phyloP scores from a whole-genome alignment of 1,140 invertebrate genomes.

The Bicyclus anynana region DNA sequence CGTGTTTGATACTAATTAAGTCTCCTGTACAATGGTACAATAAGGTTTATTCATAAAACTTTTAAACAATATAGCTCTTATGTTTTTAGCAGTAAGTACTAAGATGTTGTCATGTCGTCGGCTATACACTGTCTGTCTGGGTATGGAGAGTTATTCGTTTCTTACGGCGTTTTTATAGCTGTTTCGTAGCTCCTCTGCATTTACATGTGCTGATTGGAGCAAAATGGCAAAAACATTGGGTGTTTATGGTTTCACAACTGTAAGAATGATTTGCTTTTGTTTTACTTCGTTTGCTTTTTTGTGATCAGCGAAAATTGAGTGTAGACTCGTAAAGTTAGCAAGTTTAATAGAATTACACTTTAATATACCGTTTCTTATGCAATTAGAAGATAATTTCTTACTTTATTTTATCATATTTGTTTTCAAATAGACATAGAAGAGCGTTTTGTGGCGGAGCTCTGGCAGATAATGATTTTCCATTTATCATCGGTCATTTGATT shows the following conservation, averaged over 20 bases:
- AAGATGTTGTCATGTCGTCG: slow-evolving; percentile 15
- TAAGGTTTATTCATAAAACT: slow-evolving; percentile 3
- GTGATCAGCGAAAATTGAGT: not conserved
- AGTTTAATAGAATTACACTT: no score
- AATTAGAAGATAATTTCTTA: no score
- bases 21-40: slow-evolving; percentile 25
- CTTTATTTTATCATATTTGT: no score
- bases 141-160: slow-evolving; percentile 43
- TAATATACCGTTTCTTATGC: no score
- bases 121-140: slow-evolving; percentile 55
- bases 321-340: not conserved
- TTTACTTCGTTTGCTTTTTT: not conserved
- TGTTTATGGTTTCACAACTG: slow-evolving; percentile 8
- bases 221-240: slow-evolving; percentile 15
- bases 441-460: no score
- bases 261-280: slow-evolving; percentile 1
- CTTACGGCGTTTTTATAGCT: slow-evolving; percentile 37
- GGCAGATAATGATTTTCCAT: no score
- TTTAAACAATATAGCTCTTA: slow-evolving; percentile 9
- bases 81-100: not conserved
- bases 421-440: no score
- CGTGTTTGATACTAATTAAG: slow-evolving; percentile 69
- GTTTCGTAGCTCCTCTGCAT: slow-evolving; percentile 14
- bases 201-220: slow-evolving; percentile 23
- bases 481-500: no score